Base-by-base conservation (phyloP, 2,888 invertebrate species). In the Leptopterna dolabrata region DNA sequence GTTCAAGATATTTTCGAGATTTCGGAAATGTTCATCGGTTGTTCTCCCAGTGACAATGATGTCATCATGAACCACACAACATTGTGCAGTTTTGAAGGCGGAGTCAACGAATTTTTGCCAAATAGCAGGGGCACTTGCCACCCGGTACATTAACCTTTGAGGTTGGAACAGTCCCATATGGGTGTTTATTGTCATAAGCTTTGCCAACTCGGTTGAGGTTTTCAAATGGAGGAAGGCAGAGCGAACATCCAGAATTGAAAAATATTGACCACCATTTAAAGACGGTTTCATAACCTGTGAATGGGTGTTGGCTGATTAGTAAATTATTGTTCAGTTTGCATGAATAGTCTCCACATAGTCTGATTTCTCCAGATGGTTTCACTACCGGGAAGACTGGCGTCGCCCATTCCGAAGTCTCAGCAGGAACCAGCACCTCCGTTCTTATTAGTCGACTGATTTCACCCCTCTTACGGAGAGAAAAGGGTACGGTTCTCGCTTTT, bases 1-100 rank as follows among this genome's bases (percentile, higher is more conserved):
- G 11, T 51, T 55, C 1, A 84, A 19, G 14, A 84, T 36, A 27
- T 70, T 24, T 29, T 86, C 47, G 11, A 86, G 16, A 11, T 41
- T 45, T 43, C 55, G 29, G 6, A 84, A 43, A 71, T 88, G 88
- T 43, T 85, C 86, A 11, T 76, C 70, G 19, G 30, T 1, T 6
- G 78, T 78, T n/a, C 11, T n/a, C 14, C 78, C 82, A 51, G 82
- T 63, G 19, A 55, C 51, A 19, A 55, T 51, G 16, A 55, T 82
- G 19, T 82, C 55, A 19, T 82, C 82, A 24, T 80, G 51, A 7
- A 80, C 80, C 3, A 80, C 80, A 4, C 4, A 43, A 45, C 80
- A 43, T 29, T 80, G n/a, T n/a, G 41, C 47, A 36, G 11, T 19
- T 30, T 29, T n/a, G 24, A 80, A 51, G 13, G 19, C 24, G 43